phyloP scores from a whole-genome alignment of 64 coral and sea anemone species.

The Trachythela sp. region DNA sequence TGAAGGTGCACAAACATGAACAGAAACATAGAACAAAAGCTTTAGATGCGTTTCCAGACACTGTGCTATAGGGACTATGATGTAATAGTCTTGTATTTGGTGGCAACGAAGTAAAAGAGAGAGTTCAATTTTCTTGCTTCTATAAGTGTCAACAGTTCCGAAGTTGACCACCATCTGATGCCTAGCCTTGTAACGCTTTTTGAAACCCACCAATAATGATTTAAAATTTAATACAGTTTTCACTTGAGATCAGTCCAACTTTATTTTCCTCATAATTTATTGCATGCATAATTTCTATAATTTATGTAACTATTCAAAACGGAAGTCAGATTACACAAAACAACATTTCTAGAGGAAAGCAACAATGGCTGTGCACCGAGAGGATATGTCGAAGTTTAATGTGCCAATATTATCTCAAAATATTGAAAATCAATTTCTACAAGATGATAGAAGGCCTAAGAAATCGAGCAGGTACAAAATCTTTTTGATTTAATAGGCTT shows the following conservation, averaged over 20 bases:
- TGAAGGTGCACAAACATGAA: too few relatives aligned
- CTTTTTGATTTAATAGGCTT: not conserved
- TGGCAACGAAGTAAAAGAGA: too few relatives aligned
- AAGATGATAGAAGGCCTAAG: not conserved
- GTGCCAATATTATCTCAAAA: not conserved
- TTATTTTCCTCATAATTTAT: not conserved
- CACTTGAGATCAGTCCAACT: not conserved
- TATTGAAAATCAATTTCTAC: not conserved
- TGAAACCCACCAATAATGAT: too few relatives aligned
- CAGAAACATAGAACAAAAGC: too few relatives aligned
- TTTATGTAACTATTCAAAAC: not conserved
- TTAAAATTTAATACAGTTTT: not conserved
- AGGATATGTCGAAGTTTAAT: not conserved
- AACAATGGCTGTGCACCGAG: not conserved
- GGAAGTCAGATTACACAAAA: not conserved
- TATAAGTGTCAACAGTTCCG: too few relatives aligned
- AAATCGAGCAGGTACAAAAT: constrained; percentile 15
- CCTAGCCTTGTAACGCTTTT: too few relatives aligned
- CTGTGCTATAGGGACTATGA: too few relatives aligned
- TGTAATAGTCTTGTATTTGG: too few relatives aligned
- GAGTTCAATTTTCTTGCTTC: too few relatives aligned
- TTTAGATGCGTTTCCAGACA: too few relatives aligned
- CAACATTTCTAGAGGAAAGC: not conserved
- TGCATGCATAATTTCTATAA: not conserved
- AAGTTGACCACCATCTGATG: too few relatives aligned